Evolutionary conservation across 2,888 invertebrate species (phyloP).

Genomic region (Drepanosiphum platanoidis): DNA sequence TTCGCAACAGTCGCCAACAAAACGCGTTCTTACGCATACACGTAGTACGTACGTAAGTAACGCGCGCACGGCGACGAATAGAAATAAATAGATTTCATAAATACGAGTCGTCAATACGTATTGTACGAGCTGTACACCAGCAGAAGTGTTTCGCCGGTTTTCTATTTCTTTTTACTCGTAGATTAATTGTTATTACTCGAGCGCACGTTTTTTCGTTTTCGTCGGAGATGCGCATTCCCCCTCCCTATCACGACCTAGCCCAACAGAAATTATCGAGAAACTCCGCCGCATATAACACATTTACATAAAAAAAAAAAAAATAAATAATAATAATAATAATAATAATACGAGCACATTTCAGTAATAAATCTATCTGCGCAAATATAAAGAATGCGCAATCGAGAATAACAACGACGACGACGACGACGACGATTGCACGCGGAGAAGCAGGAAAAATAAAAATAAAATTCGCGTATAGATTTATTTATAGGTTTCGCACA

Average conservation of each 20-base stretch:
- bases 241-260: constrained; percentile 39
- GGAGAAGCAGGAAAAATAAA: neutral
- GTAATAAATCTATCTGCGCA: neutral
- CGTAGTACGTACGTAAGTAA: neutral
- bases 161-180: neutral
- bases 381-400: neutral
- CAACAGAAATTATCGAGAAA: constrained; percentile 50
- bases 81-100: neutral
- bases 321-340: constrained; percentile 5
- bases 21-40: neutral
- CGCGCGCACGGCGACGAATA: constrained; percentile 3
- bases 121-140: neutral
- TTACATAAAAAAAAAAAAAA: constrained; percentile 12
- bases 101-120: neutral
- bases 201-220: constrained; percentile 1
- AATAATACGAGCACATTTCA: neutral
- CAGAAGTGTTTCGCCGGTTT: too few relatives aligned
- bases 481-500: neutral
- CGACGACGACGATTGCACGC: too few relatives aligned
- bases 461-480: neutral
- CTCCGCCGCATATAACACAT: neutral
- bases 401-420: neutral
- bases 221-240: constrained; percentile 1
- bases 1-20: constrained; percentile 42
- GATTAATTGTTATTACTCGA: constrained; percentile 23